Base-by-base conservation (phyloP, 2,888 invertebrate genomes). In the Melinaea menophilus region DNA sequence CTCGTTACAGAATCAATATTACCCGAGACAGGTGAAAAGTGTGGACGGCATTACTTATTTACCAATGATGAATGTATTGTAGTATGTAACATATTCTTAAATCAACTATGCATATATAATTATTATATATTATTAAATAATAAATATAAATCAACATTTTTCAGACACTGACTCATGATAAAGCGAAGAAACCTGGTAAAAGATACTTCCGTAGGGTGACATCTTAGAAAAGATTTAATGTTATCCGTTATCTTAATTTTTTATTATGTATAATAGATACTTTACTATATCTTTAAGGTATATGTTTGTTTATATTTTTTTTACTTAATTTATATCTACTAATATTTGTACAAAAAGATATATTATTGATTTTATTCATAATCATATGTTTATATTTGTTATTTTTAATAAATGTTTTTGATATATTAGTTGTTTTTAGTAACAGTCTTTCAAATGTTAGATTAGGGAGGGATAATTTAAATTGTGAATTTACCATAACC, bases 121-220 rank as follows among this genome's bases (percentile, higher is more conserved):
- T 31, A 51, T 31, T 31, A 31, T n/a, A 31, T 51, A 31, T 4
- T 5, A 13, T 5, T 11, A 2, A n/a, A 13, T 22, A 5, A 12
- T 22, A 2, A 11, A 54, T 35, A 51, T 57, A 35, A 46, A n/a
- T 48, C 1, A 48, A 13, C 7, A 65, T 66, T 68, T 92, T 92
- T 70, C 86, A 93, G 93, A 92, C 90, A 54, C 84, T 93, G 70
- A 90, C 89, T 41, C 92, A 92, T 71, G 92, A 92, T 63, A 87
- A 88, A 55, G 90, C 89, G 61, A 84, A 77, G 41, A 81, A 77
- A 59, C 81, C 92, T 66, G 93, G 88, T 9, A 92, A 92, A 74
- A 86, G 93, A 67, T 92, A 89, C 75, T 93, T 92, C 73, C 92
- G 91, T 65, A 84, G 92, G 72, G 71, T 90, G 56, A 79, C 60